Base-by-base conservation (phyloP, 2,797 vertebrate genomes). In the Paratrypauchen microcephalus region DNA sequence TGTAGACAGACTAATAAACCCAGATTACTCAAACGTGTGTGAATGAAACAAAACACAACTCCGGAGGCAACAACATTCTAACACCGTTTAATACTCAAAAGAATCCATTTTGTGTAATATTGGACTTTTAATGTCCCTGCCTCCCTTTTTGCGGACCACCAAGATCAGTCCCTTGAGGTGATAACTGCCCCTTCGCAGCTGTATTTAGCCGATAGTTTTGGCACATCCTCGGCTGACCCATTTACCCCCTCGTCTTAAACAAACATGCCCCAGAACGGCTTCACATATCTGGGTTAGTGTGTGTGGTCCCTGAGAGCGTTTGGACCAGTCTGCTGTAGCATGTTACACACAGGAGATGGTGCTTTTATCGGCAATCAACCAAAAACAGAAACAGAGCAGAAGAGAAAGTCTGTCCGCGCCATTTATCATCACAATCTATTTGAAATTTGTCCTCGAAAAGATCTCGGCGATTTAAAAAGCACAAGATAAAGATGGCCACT, bases 181-280 rank as follows among this genome's bases (percentile, higher is more conserved):
- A 7, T 13, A 45, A 24, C 54, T 58, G 50, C 4, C 45, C 13
- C 55, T 70, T 48, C 68, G 0, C 0, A 55, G 66, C 18, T 57
- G 50, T 65, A 71, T 65, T 26, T 66, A 70, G 39, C 66, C 32
- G 65, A 66, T 16, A 15, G 32, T n/a, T 2, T 21, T 26, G 28
- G 2, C 48, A 16, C 28, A 32, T n/a, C 48, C 67, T 39, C 21
- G 26, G 45, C 4, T 70, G 68, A 74, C 69, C 74, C 47, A 71
- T 68, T 80, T 77, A 55, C 19, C 54, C 30, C 21, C 19, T 65
- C 15, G 61, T 66, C 73, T 50, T 61, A 57, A 72, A 45, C 58
- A 55, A 32, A 28, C 45, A 12, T 76, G 65, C 66, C 69, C 71
- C 48, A 73, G 72, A 79, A 75, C 13, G 47, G 47, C 24, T n/a